phyloP scores from a whole-genome alignment of 2,888 invertebrate species.

The Meteorus cinctellus region DNA sequence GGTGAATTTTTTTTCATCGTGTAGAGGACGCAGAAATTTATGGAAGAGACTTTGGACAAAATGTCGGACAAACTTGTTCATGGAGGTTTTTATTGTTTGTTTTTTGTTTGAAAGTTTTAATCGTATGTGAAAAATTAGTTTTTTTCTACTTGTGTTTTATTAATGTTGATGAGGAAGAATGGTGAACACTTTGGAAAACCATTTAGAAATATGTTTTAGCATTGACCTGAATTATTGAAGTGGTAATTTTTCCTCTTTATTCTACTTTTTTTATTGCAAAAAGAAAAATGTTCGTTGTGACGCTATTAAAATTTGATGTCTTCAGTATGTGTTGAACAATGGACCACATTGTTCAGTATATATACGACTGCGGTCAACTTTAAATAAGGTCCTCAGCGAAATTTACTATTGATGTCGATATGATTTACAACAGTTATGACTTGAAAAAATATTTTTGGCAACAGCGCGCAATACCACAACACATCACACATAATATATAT shows the following conservation, averaged over 20 bases:
- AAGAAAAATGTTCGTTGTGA: neutral
- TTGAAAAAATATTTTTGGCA: conserved; percentile 30
- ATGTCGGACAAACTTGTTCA: too few species aligned
- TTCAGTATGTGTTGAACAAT: conserved; percentile 16
- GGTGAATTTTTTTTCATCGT: too few species aligned
- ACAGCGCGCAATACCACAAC: neutral
- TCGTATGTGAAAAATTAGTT: too few species aligned
- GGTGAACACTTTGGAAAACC: too few species aligned
- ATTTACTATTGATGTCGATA: conserved; percentile 27
- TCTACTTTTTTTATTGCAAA: neutral
- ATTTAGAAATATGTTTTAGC: too few species aligned
- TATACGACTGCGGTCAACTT: conserved; percentile 18
- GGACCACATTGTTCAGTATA: conserved; percentile 35
- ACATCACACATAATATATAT: neutral
- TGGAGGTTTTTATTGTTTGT: neutral
- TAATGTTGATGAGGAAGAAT: too few species aligned
- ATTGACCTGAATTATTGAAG: neutral
- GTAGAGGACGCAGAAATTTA: too few species aligned
- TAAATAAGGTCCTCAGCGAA: conserved; percentile 18
- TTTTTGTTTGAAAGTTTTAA: too few species aligned
- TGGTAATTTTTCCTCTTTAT: neutral
- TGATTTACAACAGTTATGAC: conserved; percentile 39
- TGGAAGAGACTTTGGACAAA: too few species aligned
- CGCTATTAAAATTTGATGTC: conserved; percentile 2
- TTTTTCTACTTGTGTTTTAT: too few species aligned